Conservation (phyloP, 2,113 vertebrate genomes). For the Potamarius usumacintae region DNA sequence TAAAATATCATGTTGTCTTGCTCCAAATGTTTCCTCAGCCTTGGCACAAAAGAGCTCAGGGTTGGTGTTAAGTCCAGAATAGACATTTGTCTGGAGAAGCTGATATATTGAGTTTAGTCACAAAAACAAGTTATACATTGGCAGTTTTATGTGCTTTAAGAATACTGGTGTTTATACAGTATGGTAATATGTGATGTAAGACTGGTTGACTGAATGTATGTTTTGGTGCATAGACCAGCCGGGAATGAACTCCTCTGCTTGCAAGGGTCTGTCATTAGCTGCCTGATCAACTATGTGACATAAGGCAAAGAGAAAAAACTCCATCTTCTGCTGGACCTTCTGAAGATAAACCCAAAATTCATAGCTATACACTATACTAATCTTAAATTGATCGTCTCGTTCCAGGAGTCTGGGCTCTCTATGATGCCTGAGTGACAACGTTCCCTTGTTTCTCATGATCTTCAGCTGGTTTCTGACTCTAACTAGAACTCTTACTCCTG, state of each 20-base stretch:
- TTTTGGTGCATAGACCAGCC: neutral
- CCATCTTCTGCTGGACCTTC: neutral
- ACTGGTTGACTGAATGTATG: neutral
- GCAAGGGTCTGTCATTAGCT: neutral
- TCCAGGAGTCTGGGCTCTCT: neutral
- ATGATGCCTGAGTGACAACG: conserved; percentile 17
- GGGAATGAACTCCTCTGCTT: neutral
- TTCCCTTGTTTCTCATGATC: conserved; percentile 59
- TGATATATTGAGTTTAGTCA: too few species aligned
- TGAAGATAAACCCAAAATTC: neutral
- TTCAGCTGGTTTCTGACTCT: conserved; percentile 70
- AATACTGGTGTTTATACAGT: neutral
- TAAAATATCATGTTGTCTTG: neutral
- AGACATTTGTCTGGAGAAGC: neutral
- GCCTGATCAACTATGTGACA: neutral
- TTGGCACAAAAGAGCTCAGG: neutral
- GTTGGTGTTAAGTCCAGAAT: neutral
- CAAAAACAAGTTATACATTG: neutral
- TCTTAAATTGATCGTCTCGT: neutral
- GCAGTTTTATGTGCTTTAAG: neutral
- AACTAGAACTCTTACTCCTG: conserved; percentile 88
- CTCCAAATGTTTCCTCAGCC: neutral
- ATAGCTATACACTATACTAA: too few species aligned
- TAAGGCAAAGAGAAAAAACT: neutral
- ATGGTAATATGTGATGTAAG: neutral